These are phyloP conservation scores for Babyrousa celebensis DNA, from an alignment of 2,797 vertebrate species.

Conservation along the genomic window DNA sequence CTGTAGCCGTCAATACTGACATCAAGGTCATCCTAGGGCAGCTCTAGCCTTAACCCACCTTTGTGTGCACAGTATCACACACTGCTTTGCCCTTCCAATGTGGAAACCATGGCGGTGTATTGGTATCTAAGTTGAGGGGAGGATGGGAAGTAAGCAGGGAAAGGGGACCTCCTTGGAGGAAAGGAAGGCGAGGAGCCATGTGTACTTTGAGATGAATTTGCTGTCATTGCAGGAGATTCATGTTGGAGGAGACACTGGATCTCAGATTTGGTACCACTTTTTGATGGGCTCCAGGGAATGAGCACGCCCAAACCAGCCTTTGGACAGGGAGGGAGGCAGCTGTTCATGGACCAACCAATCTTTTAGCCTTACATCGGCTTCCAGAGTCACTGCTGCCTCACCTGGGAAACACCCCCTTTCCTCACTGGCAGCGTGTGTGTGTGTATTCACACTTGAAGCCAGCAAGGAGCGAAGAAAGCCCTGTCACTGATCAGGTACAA, in stretches of 20 bases:
- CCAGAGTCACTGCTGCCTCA: constrained; percentile 23
- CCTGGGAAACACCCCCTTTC: neutral
- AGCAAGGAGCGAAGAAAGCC: constrained; percentile 44
- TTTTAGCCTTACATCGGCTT: constrained; percentile 42
- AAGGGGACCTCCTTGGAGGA: neutral
- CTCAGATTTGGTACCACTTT: constrained; percentile 71
- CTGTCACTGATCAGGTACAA: constrained; percentile 16
- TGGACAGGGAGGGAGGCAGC: constrained; percentile 71
- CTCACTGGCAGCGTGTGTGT: neutral
- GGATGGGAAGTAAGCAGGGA: neutral
- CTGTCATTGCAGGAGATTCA: constrained; percentile 40
- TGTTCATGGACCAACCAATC: neutral
- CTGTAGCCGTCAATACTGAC: constrained; percentile 84
- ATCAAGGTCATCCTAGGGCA: constrained; percentile 86
- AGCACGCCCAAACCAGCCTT: constrained; percentile 62
- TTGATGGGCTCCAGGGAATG: neutral
- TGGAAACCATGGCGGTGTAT: neutral
- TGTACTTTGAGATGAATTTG: neutral
- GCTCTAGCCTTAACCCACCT: constrained; percentile 65
- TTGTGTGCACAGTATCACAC: constrained; percentile 22
- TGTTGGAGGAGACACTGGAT: constrained; percentile 27
- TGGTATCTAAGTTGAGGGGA: constrained; percentile 17
- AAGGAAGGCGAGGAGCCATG: neutral
- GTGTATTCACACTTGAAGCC: constrained; percentile 1
- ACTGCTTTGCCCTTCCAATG: constrained; percentile 39